These are phyloP conservation scores for Callitettix versicolor DNA, from an alignment of 1,140 invertebrate genomes.

Conservation along the genomic window DNA sequence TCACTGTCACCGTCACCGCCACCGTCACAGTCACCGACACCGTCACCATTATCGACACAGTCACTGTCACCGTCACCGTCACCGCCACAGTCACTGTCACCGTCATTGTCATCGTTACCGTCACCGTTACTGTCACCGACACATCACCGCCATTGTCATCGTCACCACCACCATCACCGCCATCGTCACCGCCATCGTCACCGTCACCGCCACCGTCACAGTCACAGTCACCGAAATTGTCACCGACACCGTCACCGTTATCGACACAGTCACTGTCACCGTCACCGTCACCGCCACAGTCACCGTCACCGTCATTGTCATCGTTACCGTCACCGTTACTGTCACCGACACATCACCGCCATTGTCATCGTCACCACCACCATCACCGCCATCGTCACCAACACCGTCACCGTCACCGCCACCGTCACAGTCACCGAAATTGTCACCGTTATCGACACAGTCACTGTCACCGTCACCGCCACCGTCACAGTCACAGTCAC, in stretches of 20 bases:
- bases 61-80: constrained; percentile 17
- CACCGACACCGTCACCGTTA: constrained; percentile 1
- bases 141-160: too few species aligned
- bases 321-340: constrained; percentile 7
- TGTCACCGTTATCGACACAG: too few species aligned
- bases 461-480: background rate
- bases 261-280: too few species aligned
- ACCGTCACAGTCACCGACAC: constrained; percentile 9
- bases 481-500: constrained; percentile 4
- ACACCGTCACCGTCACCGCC: constrained; percentile 13
- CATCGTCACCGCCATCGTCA: constrained; percentile 14
- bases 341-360: too few species aligned
- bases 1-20: constrained; percentile 17
- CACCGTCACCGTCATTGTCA: constrained; percentile 1
- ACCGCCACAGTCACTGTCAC: constrained; percentile 15
- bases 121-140: too few species aligned
- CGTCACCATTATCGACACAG: too few species aligned
- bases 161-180: too few species aligned
- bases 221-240: too few species aligned
- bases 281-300: constrained; percentile 5
- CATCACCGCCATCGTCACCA: too few species aligned
- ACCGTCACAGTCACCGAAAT: constrained; percentile 1
- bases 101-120: constrained; percentile 15
- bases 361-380: too few species aligned
- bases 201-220: constrained; percentile 14